phyloP scores from a whole-genome alignment of 2,113 vertebrate species.

The Python bivittatus region DNA sequence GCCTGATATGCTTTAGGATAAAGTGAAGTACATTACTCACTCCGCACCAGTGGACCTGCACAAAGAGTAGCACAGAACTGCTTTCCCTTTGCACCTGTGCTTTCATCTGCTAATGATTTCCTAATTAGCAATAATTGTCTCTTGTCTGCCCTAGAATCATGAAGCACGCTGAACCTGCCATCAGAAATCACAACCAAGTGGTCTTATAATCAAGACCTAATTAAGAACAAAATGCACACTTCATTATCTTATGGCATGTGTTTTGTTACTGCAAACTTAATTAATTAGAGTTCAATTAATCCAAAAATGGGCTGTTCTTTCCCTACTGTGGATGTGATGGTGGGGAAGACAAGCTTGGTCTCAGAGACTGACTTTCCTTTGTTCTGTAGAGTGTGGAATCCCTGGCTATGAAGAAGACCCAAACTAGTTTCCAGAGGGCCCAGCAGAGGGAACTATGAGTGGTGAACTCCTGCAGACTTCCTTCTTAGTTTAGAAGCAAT shows the following conservation, averaged over 20 bases:
- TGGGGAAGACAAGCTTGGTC: not conserved
- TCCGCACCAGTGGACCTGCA: not conserved
- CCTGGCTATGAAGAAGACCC: not conserved
- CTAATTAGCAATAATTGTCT: constrained; percentile 52
- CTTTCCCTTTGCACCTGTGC: constrained; percentile 15
- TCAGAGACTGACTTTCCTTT: not conserved
- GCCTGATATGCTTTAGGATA: not conserved
- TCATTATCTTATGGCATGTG: constrained; percentile 30
- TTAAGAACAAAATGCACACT: constrained; percentile 49
- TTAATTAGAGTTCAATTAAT: constrained; percentile 59
- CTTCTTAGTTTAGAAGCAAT: not conserved
- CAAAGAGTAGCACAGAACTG: not conserved
- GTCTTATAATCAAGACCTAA: constrained; percentile 63
- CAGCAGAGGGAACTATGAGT: not conserved
- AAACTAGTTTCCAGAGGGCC: not conserved
- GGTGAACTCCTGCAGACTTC: not conserved
- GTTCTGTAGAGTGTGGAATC: not conserved
- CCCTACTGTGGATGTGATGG: not conserved
- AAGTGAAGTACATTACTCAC: not conserved
- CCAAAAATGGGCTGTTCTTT: constrained; percentile 44
- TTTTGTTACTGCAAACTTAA: constrained; percentile 38
- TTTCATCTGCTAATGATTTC: not conserved
- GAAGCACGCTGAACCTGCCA: not conserved
- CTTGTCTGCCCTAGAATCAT: constrained; percentile 26
- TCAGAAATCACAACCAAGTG: constrained; percentile 25